Evolutionary conservation across 2,113 vertebrate species (phyloP), one percentile per base, ranked within the genome.

Genomic region (Corythoichthys intestinalis): DNA sequence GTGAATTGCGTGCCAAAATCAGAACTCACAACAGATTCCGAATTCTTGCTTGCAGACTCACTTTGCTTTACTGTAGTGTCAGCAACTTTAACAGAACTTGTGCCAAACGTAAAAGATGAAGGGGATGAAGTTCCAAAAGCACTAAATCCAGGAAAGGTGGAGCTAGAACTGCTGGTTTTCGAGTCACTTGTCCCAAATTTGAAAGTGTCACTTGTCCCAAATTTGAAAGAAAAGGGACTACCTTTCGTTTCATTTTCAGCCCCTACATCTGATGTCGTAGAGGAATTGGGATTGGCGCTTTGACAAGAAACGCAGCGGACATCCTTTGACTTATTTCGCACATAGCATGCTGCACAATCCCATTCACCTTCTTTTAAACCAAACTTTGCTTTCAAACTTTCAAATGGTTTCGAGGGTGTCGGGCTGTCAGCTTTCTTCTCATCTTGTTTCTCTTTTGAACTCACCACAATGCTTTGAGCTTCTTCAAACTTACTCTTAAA

Each of bases 401-500:
- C 37, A 8, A 73, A 65, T 6, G 71, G 76, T 14, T 67, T 41
- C 0, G 78, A 62, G 17, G 38, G 37, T 49, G 82, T 84, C 0
- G 38, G 0, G 0, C 4, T 59, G 54, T 70, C 76, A 11, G 84
- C 69, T 56, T 79, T 89, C 62, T 75, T 80, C 44, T 83, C 57
- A 0, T 53, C 57, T 2, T 73, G 67, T 17, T 79, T 78, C 64
- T 86, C 71, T 38, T 81, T 68, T 35, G 87, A 85, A 57, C 87
- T 66, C n/a, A n/a, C n/a, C 1, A 94, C 79, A 70, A 92, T 84
- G 78, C 64, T 91, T 76, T 97, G 94, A 8, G 93, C 93, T 70
- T 98, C 96, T 78, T 98, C 95, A 92, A 99, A 99, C 75, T 93
- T 96, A 0, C 74, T 80, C 87, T 96, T 99, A 87, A 99, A 99